Conservation (phyloP, 2,113 vertebrate genomes). For the Muntiacus reevesi region DNA sequence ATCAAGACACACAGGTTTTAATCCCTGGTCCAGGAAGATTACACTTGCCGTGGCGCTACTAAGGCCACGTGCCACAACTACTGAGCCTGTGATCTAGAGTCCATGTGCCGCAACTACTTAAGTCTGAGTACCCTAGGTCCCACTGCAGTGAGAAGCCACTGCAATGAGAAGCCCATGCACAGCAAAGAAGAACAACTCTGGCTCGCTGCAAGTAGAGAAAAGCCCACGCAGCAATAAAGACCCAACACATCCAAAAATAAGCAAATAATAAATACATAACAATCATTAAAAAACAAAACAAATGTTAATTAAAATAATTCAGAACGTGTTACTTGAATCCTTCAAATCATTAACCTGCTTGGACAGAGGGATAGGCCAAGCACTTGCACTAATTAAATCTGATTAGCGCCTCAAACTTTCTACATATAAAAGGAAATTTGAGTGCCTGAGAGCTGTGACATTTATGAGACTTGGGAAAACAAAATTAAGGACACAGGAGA, state of each 20-base stretch:
- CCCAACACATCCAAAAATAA: neutral
- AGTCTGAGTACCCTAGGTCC: neutral
- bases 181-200: neutral
- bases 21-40: neutral
- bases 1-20: neutral
- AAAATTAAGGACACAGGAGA: neutral
- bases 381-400: neutral
- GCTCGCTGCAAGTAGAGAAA: neutral
- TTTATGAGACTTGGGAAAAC: neutral
- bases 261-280: neutral
- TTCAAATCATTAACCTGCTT: slow-evolving; percentile 2
- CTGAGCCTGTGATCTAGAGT: neutral
- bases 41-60: neutral
- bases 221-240: neutral
- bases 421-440: neutral
- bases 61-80: neutral
- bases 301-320: neutral
- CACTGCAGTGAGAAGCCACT: neutral
- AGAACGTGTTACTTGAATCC: neutral
- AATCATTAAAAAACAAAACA: neutral
- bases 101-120: neutral
- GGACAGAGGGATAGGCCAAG: neutral
- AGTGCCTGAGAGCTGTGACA: neutral
- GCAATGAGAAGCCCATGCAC: neutral
- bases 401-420: neutral